Evolutionary conservation across 2,113 vertebrate genomes (phyloP), one percentile per base, ranked within the genome.

Genomic region (Montifringilla adamsi): DNA sequence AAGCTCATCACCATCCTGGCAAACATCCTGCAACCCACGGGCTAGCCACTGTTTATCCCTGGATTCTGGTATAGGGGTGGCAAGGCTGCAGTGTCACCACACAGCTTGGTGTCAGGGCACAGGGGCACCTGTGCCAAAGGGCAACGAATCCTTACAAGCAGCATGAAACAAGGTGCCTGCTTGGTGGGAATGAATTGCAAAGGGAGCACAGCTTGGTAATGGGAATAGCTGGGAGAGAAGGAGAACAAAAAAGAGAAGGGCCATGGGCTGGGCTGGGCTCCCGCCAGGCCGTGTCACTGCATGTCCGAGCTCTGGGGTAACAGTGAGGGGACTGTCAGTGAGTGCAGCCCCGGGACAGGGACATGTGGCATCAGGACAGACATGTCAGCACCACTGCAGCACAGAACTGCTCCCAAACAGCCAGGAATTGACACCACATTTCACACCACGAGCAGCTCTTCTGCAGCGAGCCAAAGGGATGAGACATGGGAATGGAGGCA

Each of bases 261-360:
- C 55, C 4, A 2, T 2, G 47, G 55, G 43, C 13, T 1, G 6
- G 33, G 49, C 84, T n/a, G 41, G 27, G 79, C 56, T 43, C 21
- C 19, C 2, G 28, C 79, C 2, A 6, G 23, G 50, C 47, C 62
- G 33, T 3, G 5, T 18, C 47, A 41, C 33, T 19, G 33, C 1
- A 2, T 26, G 46, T 50, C 27, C 33, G 0, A 13, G 11, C 46
- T 55, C 46, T 50, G 56, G 14, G 18, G 55, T 52, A 74, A 59
- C 18, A 9, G 39, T 1, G 13, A 43, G 0, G 11, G 46, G 31
- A 62, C 46, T 72, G 15, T 2, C 1, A 15, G 52, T 9, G 49
- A 44, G 47, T 2, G 16, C 28, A 14, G 18, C 2, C 10, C 47
- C 0, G 0, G 44, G 41, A 37, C 11, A 10, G 0, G 2, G 33